A percentile compares a stretch with the other conserved stretches of the same genome.
Evolutionary conservation across 2,113 vertebrate species (phyloP).

Genomic region (Cricetomys ansorgei): DNA sequence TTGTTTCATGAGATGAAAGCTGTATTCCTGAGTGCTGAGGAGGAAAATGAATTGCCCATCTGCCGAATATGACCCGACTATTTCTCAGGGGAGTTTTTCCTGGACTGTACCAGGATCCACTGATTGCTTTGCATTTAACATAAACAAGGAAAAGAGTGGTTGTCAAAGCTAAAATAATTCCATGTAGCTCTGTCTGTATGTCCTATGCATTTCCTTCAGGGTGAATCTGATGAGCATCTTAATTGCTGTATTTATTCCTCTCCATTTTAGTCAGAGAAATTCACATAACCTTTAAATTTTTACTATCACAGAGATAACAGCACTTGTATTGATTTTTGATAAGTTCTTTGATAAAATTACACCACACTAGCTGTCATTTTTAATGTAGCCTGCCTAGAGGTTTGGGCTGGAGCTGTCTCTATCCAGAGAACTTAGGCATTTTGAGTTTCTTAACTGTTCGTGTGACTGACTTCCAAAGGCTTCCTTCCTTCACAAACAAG

Average conservation of each 20-base stretch:
- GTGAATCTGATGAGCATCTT: not conserved
- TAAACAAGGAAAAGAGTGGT: slow-evolving; percentile 23
- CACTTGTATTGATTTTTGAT: slow-evolving; percentile 5
- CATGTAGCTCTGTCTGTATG: not conserved
- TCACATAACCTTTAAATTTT: not conserved
- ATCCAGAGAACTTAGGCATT: not conserved
- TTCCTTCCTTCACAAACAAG: not conserved
- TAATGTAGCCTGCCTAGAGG: not conserved
- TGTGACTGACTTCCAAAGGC: not conserved
- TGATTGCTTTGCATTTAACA: slow-evolving; percentile 58
- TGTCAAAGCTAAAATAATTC: slow-evolving; percentile 2
- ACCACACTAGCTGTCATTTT: not conserved
- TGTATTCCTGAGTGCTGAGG: slow-evolving; percentile 12
- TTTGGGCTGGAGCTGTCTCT: not conserved
- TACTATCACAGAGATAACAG: not conserved
- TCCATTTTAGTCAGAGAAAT: slow-evolving; percentile 27
- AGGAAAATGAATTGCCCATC: slow-evolving; percentile 54
- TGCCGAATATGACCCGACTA: slow-evolving; percentile 51
- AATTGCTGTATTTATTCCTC: not conserved
- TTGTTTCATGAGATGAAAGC: not conserved
- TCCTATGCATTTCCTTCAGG: not conserved
- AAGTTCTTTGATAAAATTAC: not conserved
- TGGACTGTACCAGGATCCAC: not conserved
- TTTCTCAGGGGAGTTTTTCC: slow-evolving; percentile 48
- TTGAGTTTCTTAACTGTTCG: not conserved